Evolutionary conservation across 2,888 invertebrate species (phyloP).

Genomic region (Pardosa pseudoannulata): DNA sequence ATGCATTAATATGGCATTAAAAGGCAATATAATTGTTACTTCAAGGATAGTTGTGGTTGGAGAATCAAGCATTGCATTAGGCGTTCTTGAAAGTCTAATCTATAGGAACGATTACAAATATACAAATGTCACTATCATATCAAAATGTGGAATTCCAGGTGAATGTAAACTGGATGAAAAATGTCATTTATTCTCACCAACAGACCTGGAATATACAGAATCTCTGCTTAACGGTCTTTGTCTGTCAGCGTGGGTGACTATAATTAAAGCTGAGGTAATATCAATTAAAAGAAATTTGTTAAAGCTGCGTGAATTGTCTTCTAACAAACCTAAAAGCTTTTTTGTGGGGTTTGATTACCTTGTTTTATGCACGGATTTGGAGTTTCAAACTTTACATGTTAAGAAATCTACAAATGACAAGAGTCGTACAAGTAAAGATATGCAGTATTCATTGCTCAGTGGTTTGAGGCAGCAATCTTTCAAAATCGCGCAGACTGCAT

Average conservation of each 20-base stretch:
- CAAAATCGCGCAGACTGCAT: not conserved
- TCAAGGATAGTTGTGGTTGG: constrained; percentile 56
- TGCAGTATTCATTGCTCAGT: constrained; percentile 28
- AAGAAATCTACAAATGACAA: constrained; percentile 6
- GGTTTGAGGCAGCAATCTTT: constrained; percentile 15
- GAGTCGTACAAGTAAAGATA: not conserved
- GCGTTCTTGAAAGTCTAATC: constrained; percentile 51
- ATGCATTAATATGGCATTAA: constrained; percentile 19
- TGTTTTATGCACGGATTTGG: constrained; percentile 39
- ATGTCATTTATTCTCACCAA: constrained; percentile 18
- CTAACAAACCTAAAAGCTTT: not conserved
- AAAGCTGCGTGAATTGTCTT: not conserved
- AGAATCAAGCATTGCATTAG: constrained; percentile 27
- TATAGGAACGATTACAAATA: constrained; percentile 36
- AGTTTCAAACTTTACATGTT: constrained; percentile 28
- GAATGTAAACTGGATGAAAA: constrained; percentile 29
- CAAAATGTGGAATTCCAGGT: constrained; percentile 11
- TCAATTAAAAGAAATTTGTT: constrained; percentile 18
- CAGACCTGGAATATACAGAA: constrained; percentile 18
- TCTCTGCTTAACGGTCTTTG: constrained; percentile 33
- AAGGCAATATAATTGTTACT: constrained; percentile 20
- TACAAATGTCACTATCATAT: constrained; percentile 38
- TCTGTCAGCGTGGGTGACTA: constrained; percentile 50
- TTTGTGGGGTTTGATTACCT: constrained; percentile 41
- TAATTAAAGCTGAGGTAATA: constrained; percentile 15